Base-by-base conservation (phyloP, 2,797 vertebrate genomes). In the Lepus townsendii region DNA sequence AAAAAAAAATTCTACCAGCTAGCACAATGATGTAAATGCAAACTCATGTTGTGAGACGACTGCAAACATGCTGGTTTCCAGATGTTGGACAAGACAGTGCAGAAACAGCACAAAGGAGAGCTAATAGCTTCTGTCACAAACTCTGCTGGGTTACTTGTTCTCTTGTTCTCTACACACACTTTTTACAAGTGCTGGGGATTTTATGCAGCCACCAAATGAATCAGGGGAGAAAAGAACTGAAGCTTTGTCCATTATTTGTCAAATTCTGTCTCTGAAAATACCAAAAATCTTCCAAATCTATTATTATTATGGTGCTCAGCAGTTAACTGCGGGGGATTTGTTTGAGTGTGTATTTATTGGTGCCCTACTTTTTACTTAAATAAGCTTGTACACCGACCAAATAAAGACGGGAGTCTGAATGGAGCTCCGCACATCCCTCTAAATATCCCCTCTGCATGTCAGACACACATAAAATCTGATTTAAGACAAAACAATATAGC, bases 1-100 rank as follows among this genome's bases (percentile, higher is more conserved):
- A 32, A 75, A 96, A 95, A 97, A 97, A 96, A 98, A 95, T 96
- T 98, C 97, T 97, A 99, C 98, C 98, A 99, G 98, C 99, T 99
- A 99, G 99, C 98, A 99, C 98, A 98, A 99, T 99, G 99, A 99
- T 99, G 99, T 98, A 98, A 99, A 99, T 98, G 99, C 98, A 98
- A 98, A 99, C 98, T 99, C 98, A 98, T 98, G 99, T 98, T 97
- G 98, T 98, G 98, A 98, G 98, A 98, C 69, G 98, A 98, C 98
- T 99, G 98, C 98, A 98, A 98, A 98, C 98, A 99, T 98, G 98
- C 99, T 99, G 98, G 98, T 98, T 99, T 99, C 99, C 99, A 99
- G 99, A 99, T 99, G 99, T 99, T 97, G 98, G 98, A 99, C 98
- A 98, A 97, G 98, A 98, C 97, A 90, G 98, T 97, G 96, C 97